Base-by-base conservation (phyloP, 2,113 vertebrate species). In the Aptenodytes patagonicus region DNA sequence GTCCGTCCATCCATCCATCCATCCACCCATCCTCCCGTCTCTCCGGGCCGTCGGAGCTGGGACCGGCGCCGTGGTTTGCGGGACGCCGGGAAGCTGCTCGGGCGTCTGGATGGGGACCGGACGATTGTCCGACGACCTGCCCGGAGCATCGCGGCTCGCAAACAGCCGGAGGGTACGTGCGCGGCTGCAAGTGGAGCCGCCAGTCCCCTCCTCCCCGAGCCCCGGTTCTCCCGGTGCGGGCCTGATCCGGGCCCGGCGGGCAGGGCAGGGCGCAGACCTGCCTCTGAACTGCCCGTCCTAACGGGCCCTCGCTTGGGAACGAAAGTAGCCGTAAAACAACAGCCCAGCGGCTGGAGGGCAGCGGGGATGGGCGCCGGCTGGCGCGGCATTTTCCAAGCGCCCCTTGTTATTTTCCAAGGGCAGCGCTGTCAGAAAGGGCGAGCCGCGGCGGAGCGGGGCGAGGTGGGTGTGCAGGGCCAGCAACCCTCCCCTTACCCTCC, bases 21-120 rank as follows among this genome's bases (percentile, higher is more conserved):
- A 3, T 38, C 32, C 66, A 5, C 34, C 54, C 20, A 17, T 11
- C 29, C 15, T 0, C 2, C 40, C n/a, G 1, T 25, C 13, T 36
- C 2, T 12, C 44, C 18, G 10, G 14, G 52, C 64, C 72, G 54
- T 65, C 64, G 25, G 25, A 73, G 66, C 61, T 40, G 52, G 12
- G 25, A 34, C 36, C 28, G 34, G n/a, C 15, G 17, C 84, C 26
- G 32, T 28, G 11, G 4, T 62, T n/a, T 57, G 90, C 44, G 32
- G 60, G 32, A 15, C 31, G 8, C 19, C 16, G 34, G 54, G 36
- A 42, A 34, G 38, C 60, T 34, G 55, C 36, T 44, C 25, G 4
- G 17, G 75, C 31, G 0, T 49, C 19, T 2, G 62, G 11, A 10
- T 26, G 42, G 13, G 36, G 7, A 69, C 58, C 40, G 36, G 54